Percentiles rank a stretch among this genome's conserved stretches.
Evolutionary conservation across 1,140 invertebrate species (phyloP).

Genomic region (Ceratitis capitata): DNA sequence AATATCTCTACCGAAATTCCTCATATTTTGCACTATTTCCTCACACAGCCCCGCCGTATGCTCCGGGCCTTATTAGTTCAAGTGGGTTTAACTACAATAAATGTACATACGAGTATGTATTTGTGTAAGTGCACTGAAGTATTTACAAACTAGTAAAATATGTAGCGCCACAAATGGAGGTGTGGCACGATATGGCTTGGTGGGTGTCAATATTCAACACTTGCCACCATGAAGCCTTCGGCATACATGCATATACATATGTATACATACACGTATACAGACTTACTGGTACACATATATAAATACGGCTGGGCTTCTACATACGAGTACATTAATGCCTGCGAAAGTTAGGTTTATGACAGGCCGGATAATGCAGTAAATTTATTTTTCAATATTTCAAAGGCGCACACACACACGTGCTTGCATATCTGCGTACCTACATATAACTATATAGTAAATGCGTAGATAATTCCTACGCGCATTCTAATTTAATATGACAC

Average conservation of each 20-base stretch:
- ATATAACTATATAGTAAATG: not conserved
- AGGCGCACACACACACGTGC: not conserved
- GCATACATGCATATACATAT: no score
- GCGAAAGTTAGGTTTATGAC: slow-evolving; percentile 25
- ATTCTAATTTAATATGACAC: no score
- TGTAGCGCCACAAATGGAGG: not conserved
- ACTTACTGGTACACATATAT: not conserved
- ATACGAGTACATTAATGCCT: no score
- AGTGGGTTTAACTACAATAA: not conserved
- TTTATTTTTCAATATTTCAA: slow-evolving; percentile 36
- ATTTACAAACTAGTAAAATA: not conserved
- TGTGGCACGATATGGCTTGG: not conserved
- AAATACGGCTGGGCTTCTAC: not conserved
- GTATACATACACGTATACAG: no score
- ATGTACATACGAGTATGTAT: not conserved
- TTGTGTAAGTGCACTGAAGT: not conserved
- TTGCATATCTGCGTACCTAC: not conserved
- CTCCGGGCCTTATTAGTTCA: not conserved
- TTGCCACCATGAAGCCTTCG: slow-evolving; percentile 21
- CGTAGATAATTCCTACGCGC: no score
- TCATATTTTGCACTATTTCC: not conserved
- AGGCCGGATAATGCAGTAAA: slow-evolving; percentile 23
- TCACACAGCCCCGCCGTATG: not conserved
- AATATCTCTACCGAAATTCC: slow-evolving; percentile 20
- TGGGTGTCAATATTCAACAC: slow-evolving; percentile 9